These are phyloP conservation scores for Diarsia dahlii DNA, from an alignment of 2,888 invertebrate genomes.

Conservation along the genomic window DNA sequence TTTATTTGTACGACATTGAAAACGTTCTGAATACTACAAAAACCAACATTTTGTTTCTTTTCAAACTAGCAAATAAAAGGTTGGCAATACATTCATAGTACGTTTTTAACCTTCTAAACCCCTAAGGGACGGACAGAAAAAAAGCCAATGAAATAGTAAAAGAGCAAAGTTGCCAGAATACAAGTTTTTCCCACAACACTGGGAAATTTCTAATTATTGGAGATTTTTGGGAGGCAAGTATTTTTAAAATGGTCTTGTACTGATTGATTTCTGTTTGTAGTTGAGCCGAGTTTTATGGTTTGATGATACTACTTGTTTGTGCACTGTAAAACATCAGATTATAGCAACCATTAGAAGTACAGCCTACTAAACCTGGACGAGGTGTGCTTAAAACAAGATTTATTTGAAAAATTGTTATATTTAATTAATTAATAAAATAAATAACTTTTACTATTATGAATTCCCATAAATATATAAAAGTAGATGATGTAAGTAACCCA, in stretches of 20 bases:
- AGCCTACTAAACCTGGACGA: too few relatives aligned
- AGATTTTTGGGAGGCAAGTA: background rate
- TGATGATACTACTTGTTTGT: too few relatives aligned
- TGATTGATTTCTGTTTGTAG: background rate
- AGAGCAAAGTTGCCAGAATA: conserved; percentile 54
- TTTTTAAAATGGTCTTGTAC: background rate
- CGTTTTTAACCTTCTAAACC: conserved; percentile 50
- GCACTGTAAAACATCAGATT: too few relatives aligned
- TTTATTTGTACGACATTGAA: background rate
- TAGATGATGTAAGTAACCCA: too few relatives aligned
- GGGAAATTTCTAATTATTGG: conserved; percentile 26
- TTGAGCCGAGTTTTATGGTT: too few relatives aligned
- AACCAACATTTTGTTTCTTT: background rate
- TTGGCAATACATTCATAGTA: conserved; percentile 35
- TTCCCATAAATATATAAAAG: too few relatives aligned
- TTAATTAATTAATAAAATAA: too few relatives aligned
- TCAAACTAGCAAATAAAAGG: background rate
- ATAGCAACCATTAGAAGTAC: too few relatives aligned
- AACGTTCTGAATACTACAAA: background rate
- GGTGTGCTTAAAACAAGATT: too few relatives aligned
- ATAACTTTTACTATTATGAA: too few relatives aligned
- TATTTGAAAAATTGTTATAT: too few relatives aligned
- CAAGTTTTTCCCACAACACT: conserved; percentile 23
- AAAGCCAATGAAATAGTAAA: conserved; percentile 51
- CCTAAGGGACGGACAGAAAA: conserved; percentile 44